A percentile compares a stretch with the other conserved stretches of the same genome.
These are phyloP conservation scores for Cheilosia grossa DNA, from an alignment of 2,888 invertebrate genomes.

Conservation along the genomic window DNA sequence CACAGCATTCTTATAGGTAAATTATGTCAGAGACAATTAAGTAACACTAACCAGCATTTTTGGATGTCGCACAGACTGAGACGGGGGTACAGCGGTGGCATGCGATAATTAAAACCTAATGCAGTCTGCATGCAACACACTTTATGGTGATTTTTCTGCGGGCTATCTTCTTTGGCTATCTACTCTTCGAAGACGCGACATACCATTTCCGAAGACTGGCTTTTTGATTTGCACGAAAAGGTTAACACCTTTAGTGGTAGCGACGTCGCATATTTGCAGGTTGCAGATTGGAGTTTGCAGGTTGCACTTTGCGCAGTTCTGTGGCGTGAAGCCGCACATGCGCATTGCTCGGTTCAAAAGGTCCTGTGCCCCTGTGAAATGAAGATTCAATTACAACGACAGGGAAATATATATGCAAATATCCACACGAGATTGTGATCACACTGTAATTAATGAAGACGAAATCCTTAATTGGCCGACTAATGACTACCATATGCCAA, in stretches of 20 bases:
- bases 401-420: not conserved
- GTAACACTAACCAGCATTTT: not conserved
- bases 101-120: conserved; percentile 36
- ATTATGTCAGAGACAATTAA: conserved; percentile 14
- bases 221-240: conserved; percentile 43
- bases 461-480: conserved; percentile 29
- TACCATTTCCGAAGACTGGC: conserved; percentile 13
- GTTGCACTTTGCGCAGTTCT: not conserved
- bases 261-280: not conserved
- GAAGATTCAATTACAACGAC: not conserved
- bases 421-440: conserved; percentile 30
- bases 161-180: conserved; percentile 22
- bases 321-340: not conserved
- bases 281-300: not conserved
- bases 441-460: conserved; percentile 33
- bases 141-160: conserved; percentile 22
- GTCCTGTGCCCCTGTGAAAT: not conserved
- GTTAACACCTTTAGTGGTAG: conserved; percentile 15
- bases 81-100: not conserved
- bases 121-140: conserved; percentile 8
- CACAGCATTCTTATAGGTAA: not conserved
- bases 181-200: not conserved
- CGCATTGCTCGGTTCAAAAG: conserved; percentile 12
- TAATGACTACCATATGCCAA: conserved; percentile 4
- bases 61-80: not conserved